Evolutionary conservation across 1,140 invertebrate genomes (phyloP), one percentile per base, ranked within the genome.

Genomic region (Cataglyphis hispanica): DNA sequence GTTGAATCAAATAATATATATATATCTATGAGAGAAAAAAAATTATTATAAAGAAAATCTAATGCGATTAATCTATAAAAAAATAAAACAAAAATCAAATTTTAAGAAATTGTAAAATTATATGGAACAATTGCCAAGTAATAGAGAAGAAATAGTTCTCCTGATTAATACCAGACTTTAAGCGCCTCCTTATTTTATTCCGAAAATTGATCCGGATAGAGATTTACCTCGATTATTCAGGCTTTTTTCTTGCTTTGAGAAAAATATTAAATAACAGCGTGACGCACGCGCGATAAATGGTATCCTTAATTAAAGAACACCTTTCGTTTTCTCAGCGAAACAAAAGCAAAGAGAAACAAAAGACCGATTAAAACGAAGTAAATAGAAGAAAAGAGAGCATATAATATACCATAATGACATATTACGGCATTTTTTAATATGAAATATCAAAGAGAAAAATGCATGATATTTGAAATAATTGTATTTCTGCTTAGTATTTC

Each of bases 391-490:
- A 53, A 56, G n/a, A 74, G 22, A 22, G 1, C 6, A 1, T 34
- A 72, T 11, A 69, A 27, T 22, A n/a, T 53, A 53, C 22, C 13
- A 1, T 11, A 60, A 25, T 75, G 10, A 16, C 2, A n/a, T 37
- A 43, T 37, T 34, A 37, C 16, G 37, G 31, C 31, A 31, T 40
- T 76, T 76, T 60, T 75, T 37, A 5, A 16, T 56, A 2, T 56
- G 11, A n/a, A 74, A 74, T 16, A 58, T 60, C 13, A 37, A 37
- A 46, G 25, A n/a, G 27, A 60, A 34, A 25, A 11, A 50, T 31
- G 19, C n/a, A 5, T 37, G 46, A 58, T 56, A 60, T 76, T 76
- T 76, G 16, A 60, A 61, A 76, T 76, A 76, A 75, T 53, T 40
- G 27, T 61, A 76, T 76, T 34, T 53, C 22, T 61, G 25, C 22